Percentiles rank a stretch among this genome's conserved stretches.
phyloP scores from a whole-genome alignment of 2,113 vertebrate species.

The mouse (Mus musculus) region DNA sequence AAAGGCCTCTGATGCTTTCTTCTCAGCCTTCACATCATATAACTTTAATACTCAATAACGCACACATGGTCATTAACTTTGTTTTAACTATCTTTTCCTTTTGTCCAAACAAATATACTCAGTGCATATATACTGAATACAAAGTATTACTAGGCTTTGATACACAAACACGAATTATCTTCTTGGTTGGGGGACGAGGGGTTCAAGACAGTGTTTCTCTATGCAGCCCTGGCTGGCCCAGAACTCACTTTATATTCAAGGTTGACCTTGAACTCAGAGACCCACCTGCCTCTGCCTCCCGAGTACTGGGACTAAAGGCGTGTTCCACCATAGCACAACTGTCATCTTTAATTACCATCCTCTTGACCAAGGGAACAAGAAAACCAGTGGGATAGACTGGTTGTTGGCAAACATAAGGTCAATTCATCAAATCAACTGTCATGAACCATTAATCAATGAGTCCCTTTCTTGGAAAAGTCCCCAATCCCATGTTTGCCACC shows the following conservation, averaged over 20 bases:
- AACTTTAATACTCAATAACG: not conserved
- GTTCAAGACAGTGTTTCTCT: not conserved
- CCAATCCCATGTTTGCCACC: not conserved
- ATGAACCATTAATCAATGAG: not conserved
- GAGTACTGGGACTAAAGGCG: not conserved
- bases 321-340: not conserved
- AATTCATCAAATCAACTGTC: constrained; percentile 15
- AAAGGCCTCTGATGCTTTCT: not conserved
- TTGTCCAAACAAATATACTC: constrained; percentile 8
- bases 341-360: not conserved
- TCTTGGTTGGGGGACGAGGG: not conserved
- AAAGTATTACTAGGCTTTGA: not conserved
- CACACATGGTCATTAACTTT: not conserved
- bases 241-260: not conserved
- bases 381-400: not conserved
- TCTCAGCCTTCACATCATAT: not conserved
- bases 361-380: constrained; percentile 35
- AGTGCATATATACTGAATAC: not conserved
- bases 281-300: not conserved
- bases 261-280: not conserved
- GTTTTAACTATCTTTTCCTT: not conserved
- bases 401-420: not conserved
- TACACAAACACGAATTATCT: not conserved
- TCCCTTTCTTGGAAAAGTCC: not conserved
- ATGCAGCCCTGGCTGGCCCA: not conserved